Base-by-base conservation (phyloP, 92 coral and sea anemone genomes). In the Porites cylindrica region DNA sequence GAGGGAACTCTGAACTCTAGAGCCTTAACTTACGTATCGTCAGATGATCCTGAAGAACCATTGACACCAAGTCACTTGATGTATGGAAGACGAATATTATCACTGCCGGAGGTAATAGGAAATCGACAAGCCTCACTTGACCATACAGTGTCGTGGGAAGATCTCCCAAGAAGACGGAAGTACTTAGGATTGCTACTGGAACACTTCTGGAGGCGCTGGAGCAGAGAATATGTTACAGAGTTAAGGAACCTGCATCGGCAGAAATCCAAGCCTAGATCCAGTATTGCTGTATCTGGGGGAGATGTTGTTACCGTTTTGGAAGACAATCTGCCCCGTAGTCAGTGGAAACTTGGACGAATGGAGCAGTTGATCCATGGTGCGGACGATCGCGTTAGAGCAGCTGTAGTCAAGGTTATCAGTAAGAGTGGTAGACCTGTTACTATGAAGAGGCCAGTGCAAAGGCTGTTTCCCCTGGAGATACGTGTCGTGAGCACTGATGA, bases 1-100 rank as follows among this genome's bases (percentile, higher is more conserved):
- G 86, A 94, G 80, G 94, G 90, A 58, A 89, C 91, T 32, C 63
- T 91, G 72, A 93, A 91, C 78, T 90, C 94, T n/a, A 82, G 94
- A 20, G 94, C 96, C 20, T 72, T 93, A 59, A 86, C 93, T 7
- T 69, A 83, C 64, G 26, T 91, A 60, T 91, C 83, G 53, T 74
- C 87, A 61, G 94, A 91, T 74, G 93, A 79, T 82, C 74, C 82
- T 21, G 90, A 91, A 8, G 93, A 93, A 85, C 89, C 91, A 0
- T 76, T 93, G 54, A 91, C 91, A 18, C 91, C 93, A 10, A 82
- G 87, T 59, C 91, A 91, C 72, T 86, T 91, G 29, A 65, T 93
- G 43, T 85, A 51, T 51, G 93, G 92, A 43, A 54, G 93, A 38
- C 66, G 92, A 77, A 61, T 93, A 68, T 79, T 88, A 50, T 76